Evolutionary conservation across 2,797 vertebrate genomes (phyloP), one percentile per base, ranked within the genome.

Genomic region (Pipistrellus nathusii): DNA sequence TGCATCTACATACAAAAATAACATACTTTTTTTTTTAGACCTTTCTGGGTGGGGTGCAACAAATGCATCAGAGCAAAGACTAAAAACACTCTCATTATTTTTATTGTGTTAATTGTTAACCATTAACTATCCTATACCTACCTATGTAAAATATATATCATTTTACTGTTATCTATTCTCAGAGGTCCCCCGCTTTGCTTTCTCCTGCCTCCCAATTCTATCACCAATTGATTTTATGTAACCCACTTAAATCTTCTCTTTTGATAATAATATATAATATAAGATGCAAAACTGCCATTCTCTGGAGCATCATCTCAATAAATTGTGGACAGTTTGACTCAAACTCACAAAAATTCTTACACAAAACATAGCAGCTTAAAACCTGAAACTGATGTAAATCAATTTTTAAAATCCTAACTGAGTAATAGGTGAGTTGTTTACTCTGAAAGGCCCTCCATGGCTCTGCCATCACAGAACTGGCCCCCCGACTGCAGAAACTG

Each of bases 401-500:
- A 91, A 93, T 25, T 68, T 91, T 86, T 64, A 87, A 88, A 93
- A 86, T 66, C 30, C 62, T 73, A 46, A 1, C 0, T 15, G 44
- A 96, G 97, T 96, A 93, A 97, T 90, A 46, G 5, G 80, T 55
- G 90, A 96, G 96, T 91, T 96, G 95, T 97, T 97, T 96, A 97
- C 95, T 97, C 88, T 82, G 92, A 95, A 96, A 97, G 91, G 94
- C 96, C 95, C 95, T 97, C 80, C 71, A 72, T 6, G 68, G 82
- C 41, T 91, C 96, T 97, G 94, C 95, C 94, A 85, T 95, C 96
- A 94, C 91, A 93, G 95, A 93, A 93, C 96, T 96, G 97, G 97
- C 97, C 97, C 97, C 96, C 93, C 97, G 96, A 95, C 86, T 82
- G 95, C 97, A 95, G 75, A 83, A 97, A 94, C 94, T 96, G 97